These are phyloP conservation scores for Halichoeres trimaculatus DNA, from an alignment of 2,113 vertebrate genomes.

Conservation along the genomic window DNA sequence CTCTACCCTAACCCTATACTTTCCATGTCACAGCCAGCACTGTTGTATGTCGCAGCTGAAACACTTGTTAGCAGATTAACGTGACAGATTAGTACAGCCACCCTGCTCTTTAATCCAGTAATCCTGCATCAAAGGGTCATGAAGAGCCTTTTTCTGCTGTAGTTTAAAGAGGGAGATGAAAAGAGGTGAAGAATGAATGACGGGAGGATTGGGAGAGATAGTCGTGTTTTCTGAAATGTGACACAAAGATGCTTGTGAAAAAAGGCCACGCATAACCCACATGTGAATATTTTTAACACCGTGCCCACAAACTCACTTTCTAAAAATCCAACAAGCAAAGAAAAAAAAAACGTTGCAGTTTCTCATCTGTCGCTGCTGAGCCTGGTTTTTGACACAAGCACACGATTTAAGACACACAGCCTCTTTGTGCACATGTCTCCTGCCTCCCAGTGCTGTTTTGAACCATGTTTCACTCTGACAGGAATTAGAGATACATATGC, in stretches of 20 bases:
- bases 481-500: slow-evolving; percentile 72
- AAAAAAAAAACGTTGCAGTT: slow-evolving; percentile 45
- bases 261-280: not conserved
- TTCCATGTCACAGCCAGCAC: slow-evolving; percentile 41
- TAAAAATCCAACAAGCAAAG: slow-evolving; percentile 33
- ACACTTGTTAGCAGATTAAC: slow-evolving; percentile 79
- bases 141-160: slow-evolving; percentile 56
- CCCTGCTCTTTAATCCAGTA: slow-evolving; percentile 77
- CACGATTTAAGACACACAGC: slow-evolving; percentile 48
- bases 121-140: slow-evolving; percentile 80
- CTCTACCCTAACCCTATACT: slow-evolving; percentile 44
- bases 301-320: slow-evolving; percentile 16
- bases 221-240: slow-evolving; percentile 40
- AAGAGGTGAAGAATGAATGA: slow-evolving; percentile 32
- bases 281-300: not conserved
- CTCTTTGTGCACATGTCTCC: slow-evolving; percentile 63
- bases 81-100: slow-evolving; percentile 67
- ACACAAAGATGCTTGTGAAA: slow-evolving; percentile 34
- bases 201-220: slow-evolving; percentile 39
- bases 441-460: slow-evolving; percentile 59
- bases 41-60: slow-evolving; percentile 66
- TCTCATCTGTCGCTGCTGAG: slow-evolving; percentile 53
- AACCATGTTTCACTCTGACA: slow-evolving; percentile 64
- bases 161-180: slow-evolving; percentile 64
- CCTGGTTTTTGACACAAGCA: slow-evolving; percentile 52